Evolutionary conservation across 2,888 invertebrate species (phyloP), one percentile per base, ranked within the genome.

Genomic region (Drosophila neotestacea): DNA sequence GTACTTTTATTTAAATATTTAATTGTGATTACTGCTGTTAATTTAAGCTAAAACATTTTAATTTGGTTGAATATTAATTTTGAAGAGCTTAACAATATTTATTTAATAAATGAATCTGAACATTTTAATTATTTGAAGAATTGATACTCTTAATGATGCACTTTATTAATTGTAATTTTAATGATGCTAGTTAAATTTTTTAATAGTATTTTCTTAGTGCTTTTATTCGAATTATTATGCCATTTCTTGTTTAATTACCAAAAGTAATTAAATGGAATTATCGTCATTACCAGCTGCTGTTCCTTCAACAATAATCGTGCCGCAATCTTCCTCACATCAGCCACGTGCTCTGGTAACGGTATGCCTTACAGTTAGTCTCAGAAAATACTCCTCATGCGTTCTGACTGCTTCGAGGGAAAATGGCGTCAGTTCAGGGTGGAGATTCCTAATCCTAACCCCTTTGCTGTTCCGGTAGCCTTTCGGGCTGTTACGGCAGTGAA

Each of bases 401-500:
- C 56, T 48, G 47, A 41, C 64, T 69, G 55, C 34, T 62, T 44
- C n/a, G 41, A 60, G 61, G 69, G 73, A 69, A 75, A 65, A 66
- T 64, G 72, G 64, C 73, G 47, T 22, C 47, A 42, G 59, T 28
- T 27, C 50, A 39, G 47, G 58, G 48, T 46, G 30, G 30, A 41
- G 32, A 34, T 5, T 27, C 4, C 41, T 16, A 4, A 9, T 16
- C 28, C 44, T 11, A 42, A 6, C 50, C n/a, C n/a, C 44, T 32
- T 27, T 61, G 44, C 38, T 47, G 41, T 58, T 61, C 28, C 59
- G 13, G 36, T 55, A 22, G 46, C 51, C 51, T 34, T 46, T 39
- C 41, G 38, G 42, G n/a, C 54, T 46, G 46, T 38, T 56, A 62
- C 60, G 55, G 65, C 48, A 70, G 73, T 66, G 78, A 81, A 80